Conservation (phyloP, 2,797 vertebrate species). For the Lates japonicus region DNA sequence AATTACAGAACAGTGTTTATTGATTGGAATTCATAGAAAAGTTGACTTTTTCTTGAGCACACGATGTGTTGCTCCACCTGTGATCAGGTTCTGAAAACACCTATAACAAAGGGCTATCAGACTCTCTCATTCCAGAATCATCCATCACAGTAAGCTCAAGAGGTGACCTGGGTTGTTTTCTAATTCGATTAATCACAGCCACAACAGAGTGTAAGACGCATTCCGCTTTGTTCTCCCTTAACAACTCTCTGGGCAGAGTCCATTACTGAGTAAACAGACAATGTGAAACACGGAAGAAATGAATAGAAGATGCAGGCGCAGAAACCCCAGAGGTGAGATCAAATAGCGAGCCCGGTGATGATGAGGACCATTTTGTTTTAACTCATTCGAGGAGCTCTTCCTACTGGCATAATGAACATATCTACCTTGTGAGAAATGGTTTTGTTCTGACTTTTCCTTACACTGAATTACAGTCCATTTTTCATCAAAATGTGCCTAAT, state of each 20-base stretch:
- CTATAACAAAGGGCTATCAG: constrained; percentile 64
- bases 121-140: constrained; percentile 54
- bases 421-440: too few relatives aligned
- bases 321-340: constrained; percentile 81
- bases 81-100: constrained; percentile 30
- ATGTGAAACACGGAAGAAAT: constrained; percentile 72
- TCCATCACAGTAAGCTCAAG: constrained; percentile 78
- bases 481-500: too few relatives aligned
- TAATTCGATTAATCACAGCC: constrained; percentile 82
- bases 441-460: too few relatives aligned
- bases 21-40: constrained; percentile 21
- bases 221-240: constrained; percentile 71
- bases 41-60: constrained; percentile 6
- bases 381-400: too few relatives aligned
- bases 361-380: too few relatives aligned
- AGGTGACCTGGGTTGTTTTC: constrained; percentile 80
- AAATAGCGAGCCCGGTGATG: constrained; percentile 77
- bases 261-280: constrained; percentile 83
- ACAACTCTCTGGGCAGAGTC: constrained; percentile 81
- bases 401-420: too few relatives aligned
- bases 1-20: constrained; percentile 48
- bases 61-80: constrained; percentile 11
- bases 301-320: constrained; percentile 73
- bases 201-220: constrained; percentile 62
- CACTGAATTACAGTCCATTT: too few relatives aligned